A percentile compares a stretch with the other conserved stretches of the same genome.
phyloP scores from a whole-genome alignment of 2,797 vertebrate genomes.

The Sebastes matsubarae region DNA sequence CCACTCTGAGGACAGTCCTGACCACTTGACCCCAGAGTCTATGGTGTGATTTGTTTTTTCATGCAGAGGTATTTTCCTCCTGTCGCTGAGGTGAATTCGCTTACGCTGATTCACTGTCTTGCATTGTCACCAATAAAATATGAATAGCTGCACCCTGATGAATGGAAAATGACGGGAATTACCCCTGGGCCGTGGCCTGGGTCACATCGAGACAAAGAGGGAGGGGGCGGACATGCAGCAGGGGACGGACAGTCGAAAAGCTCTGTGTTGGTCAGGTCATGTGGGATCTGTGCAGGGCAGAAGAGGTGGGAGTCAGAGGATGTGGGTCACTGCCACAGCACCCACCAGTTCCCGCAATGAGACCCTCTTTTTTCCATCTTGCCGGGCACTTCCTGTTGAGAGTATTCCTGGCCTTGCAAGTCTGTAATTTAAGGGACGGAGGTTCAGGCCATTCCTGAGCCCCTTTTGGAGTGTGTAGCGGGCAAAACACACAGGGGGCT shows the following conservation, averaged over 20 bases:
- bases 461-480: constrained; percentile 64
- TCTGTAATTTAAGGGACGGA: constrained; percentile 71
- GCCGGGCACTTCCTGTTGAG: constrained; percentile 60
- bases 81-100: not conserved
- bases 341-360: constrained; percentile 76
- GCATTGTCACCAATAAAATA: constrained; percentile 36
- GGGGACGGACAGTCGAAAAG: constrained; percentile 11
- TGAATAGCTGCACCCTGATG: constrained; percentile 32
- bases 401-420: constrained; percentile 71
- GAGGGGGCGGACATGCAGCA: not conserved
- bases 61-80: constrained; percentile 52
- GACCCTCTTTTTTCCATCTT: constrained; percentile 67
- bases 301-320: constrained; percentile 57
- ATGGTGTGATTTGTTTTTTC: not conserved
- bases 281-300: constrained; percentile 33
- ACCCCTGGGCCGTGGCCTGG: constrained; percentile 35
- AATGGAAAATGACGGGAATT: constrained; percentile 63
- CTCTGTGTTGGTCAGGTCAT: constrained; percentile 48
- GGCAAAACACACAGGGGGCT: constrained; percentile 53
- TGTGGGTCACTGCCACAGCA: constrained; percentile 76
- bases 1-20: constrained; percentile 2
- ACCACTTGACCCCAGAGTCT: constrained; percentile 28
- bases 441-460: constrained; percentile 55
- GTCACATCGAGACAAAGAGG: constrained; percentile 35
- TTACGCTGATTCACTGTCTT: constrained; percentile 53